Percentiles rank a stretch among this genome's conserved stretches.
These are phyloP conservation scores for Sebastes umbrosus DNA, from an alignment of 2,797 vertebrate species.

Conservation along the genomic window DNA sequence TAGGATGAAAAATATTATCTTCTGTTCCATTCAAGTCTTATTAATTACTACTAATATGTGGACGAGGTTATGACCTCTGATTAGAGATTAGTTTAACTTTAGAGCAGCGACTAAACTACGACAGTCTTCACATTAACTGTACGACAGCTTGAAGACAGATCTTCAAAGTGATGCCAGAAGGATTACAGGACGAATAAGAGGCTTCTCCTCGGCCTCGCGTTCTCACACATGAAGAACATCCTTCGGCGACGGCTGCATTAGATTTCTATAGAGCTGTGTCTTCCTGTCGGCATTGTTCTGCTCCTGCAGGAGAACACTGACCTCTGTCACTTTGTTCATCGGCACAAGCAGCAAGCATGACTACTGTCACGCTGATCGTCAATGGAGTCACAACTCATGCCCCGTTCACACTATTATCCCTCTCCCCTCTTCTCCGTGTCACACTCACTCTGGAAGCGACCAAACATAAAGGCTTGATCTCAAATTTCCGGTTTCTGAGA, in stretches of 20 bases:
- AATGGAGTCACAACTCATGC: constrained; percentile 61
- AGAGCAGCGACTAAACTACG: background rate
- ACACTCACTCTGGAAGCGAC: constrained; percentile 59
- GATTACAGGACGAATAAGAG: background rate
- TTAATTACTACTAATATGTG: background rate
- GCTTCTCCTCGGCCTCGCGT: constrained; percentile 25
- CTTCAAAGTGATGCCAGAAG: background rate
- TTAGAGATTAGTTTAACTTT: background rate
- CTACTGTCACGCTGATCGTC: constrained; percentile 59
- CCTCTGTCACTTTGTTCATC: constrained; percentile 15
- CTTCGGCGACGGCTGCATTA: constrained; percentile 46
- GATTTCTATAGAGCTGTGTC: constrained; percentile 51
- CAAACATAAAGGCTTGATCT: constrained; percentile 74
- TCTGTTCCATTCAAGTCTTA: background rate
- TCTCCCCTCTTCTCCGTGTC: constrained; percentile 53
- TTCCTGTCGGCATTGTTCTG: constrained; percentile 52
- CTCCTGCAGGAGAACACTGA: constrained; percentile 53
- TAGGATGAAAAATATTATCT: background rate
- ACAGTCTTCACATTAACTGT: background rate
- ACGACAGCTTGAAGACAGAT: background rate
- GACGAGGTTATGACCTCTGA: background rate
- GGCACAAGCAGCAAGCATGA: constrained; percentile 47
- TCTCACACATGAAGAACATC: constrained; percentile 61
- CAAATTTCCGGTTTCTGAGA: constrained; percentile 78
- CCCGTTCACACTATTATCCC: constrained; percentile 60